Percentiles rank a stretch among this genome's conserved stretches.
Evolutionary conservation across 1,140 invertebrate genomes (phyloP).

Genomic region (Holotrichia oblita): DNA sequence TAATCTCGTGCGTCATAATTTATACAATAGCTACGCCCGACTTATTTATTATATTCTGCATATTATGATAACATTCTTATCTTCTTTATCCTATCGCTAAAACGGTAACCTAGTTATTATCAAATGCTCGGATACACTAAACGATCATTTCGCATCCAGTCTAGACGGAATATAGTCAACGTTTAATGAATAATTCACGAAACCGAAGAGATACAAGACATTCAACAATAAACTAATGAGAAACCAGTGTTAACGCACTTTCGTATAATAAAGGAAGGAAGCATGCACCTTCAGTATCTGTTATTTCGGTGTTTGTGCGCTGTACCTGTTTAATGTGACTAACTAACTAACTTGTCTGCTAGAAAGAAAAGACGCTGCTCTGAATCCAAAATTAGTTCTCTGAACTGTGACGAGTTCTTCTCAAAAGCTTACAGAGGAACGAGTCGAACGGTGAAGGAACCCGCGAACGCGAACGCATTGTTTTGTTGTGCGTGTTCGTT

Average conservation of each 20-base stretch:
- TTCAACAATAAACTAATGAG: not conserved
- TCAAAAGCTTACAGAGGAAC: not conserved
- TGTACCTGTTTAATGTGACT: constrained; percentile 10
- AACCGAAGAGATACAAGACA: not conserved
- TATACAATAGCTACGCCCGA: too few relatives aligned
- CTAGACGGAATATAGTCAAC: not conserved
- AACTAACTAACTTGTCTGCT: not conserved
- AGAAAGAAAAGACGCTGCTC: not conserved
- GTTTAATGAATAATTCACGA: constrained; percentile 15
- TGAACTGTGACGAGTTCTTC: not conserved
- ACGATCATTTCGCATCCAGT: not conserved
- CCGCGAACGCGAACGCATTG: not conserved
- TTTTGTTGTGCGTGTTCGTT: constrained; percentile 27
- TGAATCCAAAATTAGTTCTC: constrained; percentile 18
- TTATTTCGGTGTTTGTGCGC: not conserved
- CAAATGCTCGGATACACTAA: not conserved
- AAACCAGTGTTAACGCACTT: constrained; percentile 2
- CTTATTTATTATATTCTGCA: not conserved
- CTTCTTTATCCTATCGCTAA: not conserved
- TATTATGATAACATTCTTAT: not conserved
- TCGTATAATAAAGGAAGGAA: not conserved
- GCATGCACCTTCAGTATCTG: not conserved
- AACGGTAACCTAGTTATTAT: not conserved
- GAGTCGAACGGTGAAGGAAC: constrained; percentile 8
- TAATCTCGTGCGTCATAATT: too few relatives aligned